These are phyloP conservation scores for Chrysoperla carnea DNA, from an alignment of 1,140 invertebrate species.

Conservation along the genomic window DNA sequence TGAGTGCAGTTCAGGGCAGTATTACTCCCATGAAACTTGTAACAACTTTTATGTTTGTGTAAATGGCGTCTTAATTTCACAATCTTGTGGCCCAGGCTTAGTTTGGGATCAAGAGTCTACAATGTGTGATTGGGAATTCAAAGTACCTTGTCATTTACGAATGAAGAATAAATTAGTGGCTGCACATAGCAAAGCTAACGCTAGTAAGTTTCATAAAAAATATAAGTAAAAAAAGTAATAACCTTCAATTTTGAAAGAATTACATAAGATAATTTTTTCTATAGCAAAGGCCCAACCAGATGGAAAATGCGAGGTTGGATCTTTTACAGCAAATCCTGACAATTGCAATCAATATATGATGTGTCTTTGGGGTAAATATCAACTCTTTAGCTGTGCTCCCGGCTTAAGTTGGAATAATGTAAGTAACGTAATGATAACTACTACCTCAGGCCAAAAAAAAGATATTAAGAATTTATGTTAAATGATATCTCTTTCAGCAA, in stretches of 20 bases:
- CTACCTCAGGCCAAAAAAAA: too few relatives aligned
- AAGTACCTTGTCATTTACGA: constrained; percentile 20
- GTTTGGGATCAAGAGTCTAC: constrained; percentile 41
- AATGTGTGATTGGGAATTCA: constrained; percentile 51
- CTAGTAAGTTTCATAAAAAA: too few relatives aligned
- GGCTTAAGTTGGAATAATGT: constrained; percentile 63
- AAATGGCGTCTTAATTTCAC: constrained; percentile 39
- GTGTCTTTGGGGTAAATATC: constrained; percentile 59
- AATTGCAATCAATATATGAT: constrained; percentile 58
- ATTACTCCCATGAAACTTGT: constrained; percentile 39
- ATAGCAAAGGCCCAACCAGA: constrained; percentile 20
- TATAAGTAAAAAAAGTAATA: too few relatives aligned
- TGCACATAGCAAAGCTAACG: too few relatives aligned
- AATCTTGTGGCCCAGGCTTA: constrained; percentile 48
- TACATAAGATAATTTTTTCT: background rate
- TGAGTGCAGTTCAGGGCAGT: constrained; percentile 31
- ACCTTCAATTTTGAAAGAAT: too few relatives aligned
- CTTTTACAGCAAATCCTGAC: constrained; percentile 37
- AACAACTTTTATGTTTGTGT: constrained; percentile 50
- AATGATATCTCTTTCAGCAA: background rate
- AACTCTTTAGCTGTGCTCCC: constrained; percentile 48
- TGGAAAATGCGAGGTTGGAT: constrained; percentile 39
- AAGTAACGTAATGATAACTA: too few relatives aligned
- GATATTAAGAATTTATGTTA: too few relatives aligned
- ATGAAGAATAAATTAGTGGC: constrained; percentile 3